Evolutionary conservation across 2,113 vertebrate genomes (phyloP), one percentile per base, ranked within the genome.

Genomic region (Istiophorus platypterus): DNA sequence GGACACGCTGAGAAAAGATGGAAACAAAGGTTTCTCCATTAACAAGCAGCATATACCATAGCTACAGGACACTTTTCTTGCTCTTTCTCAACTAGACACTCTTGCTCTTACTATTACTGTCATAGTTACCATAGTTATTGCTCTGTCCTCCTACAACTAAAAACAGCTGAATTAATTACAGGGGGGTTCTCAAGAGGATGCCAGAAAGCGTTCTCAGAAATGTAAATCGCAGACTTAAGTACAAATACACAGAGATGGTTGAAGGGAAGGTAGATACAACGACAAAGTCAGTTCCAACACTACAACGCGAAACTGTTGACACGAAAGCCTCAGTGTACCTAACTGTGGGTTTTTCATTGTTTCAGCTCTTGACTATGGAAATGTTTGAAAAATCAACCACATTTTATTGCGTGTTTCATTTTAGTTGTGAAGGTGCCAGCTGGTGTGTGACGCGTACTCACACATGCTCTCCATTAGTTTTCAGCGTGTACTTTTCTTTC

Each of bases 331-430:
- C 4, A 45, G 51, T 29, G 27, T 68, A 18, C 59, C n/a, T 56
- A 24, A 64, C 62, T 41, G 63, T 65, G 69, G n/a, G 76, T 34
- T 75, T 76, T 81, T 73, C 12, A 24, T 63, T 29, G 37, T 57
- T 29, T 63, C 62, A 51, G 58, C 26, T 51, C 51, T 74, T 77
- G 79, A 75, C 75, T 47, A 7, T 34, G 9, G 22, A 82, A 78
- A 59, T 74, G 65, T 81, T 65, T 64, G n/a, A 79, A 80, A 88
- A 85, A 61, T 76, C 72, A 20, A 63, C 41, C 74, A 7, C 34
- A 75, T 87, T 93, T 94, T 90, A 94, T 83, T 81, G 87, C 3
- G 93, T 93, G 91, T 93, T 94, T 92, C 91, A 92, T 94, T 92
- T 90, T 74, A 74, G 71, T 66, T 81, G 69, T 34, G 58, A 69